Percentiles rank a stretch among this genome's conserved stretches.
Evolutionary conservation across 2,797 vertebrate genomes (phyloP).

Genomic region (Hephaestus fuliginosus): DNA sequence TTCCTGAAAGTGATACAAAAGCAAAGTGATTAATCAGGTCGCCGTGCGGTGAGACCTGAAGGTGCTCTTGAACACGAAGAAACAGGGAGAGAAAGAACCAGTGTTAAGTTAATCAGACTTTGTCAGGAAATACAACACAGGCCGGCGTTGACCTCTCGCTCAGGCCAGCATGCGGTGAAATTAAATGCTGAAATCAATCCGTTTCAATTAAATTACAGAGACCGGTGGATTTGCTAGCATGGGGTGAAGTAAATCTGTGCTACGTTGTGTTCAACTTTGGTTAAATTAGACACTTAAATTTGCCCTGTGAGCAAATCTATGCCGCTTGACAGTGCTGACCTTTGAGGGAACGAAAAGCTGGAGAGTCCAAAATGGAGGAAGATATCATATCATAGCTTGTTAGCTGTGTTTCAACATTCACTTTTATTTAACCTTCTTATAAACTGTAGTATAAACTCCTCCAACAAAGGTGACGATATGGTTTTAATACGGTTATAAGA

Average conservation of each 20-base stretch:
- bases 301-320: not conserved
- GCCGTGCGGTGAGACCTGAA: not conserved
- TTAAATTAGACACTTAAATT: not conserved
- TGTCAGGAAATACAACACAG: no score
- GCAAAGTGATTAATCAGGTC: conserved; percentile 19
- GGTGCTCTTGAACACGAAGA: not conserved
- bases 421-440: not conserved
- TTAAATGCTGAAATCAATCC: not conserved
- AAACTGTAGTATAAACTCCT: not conserved
- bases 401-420: not conserved
- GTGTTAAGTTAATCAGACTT: not conserved
- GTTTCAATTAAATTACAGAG: not conserved
- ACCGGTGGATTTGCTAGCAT: not conserved
- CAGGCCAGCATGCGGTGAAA: not conserved
- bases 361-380: not conserved
- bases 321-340: not conserved
- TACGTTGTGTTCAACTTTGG: not conserved
- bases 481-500: not conserved
- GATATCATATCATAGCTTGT: not conserved
- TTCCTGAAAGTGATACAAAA: conserved; percentile 21
- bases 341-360: not conserved
- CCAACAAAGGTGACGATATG: not conserved
- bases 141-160: not conserved
- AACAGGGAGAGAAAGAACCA: not conserved
- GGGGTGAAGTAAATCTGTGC: not conserved